A percentile compares a stretch with the other conserved stretches of the same genome.
Evolutionary conservation across 2,113 vertebrate species (phyloP).

Genomic region (Porphyrio hochstetteri): DNA sequence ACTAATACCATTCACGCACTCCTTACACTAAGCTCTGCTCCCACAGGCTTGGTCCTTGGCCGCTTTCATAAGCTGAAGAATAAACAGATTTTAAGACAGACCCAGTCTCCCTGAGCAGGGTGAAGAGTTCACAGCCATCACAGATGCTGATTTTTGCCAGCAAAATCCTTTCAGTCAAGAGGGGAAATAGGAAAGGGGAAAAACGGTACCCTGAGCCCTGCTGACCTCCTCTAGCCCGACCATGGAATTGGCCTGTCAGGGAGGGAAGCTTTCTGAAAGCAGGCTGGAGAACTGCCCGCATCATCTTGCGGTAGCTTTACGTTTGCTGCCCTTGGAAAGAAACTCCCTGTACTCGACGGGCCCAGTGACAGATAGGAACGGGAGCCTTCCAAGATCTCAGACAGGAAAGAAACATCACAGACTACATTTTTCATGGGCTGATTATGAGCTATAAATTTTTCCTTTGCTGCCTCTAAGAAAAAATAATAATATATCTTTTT

Average conservation of each 20-base stretch:
- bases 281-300: background rate
- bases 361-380: slow-evolving; percentile 8
- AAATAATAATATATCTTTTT: too few species aligned
- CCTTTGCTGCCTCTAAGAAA: background rate
- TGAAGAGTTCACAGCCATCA: slow-evolving; percentile 41
- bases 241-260: background rate
- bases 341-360: slow-evolving; percentile 15
- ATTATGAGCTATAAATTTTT: background rate
- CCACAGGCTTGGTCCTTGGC: background rate
- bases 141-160: slow-evolving; percentile 24
- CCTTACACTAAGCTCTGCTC: background rate
- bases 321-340: slow-evolving; percentile 53
- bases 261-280: slow-evolving; percentile 19
- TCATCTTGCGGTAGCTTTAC: slow-evolving; percentile 37
- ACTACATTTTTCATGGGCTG: background rate
- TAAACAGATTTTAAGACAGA: slow-evolving; percentile 21
- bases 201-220: background rate
- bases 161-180: slow-evolving; percentile 41
- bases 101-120: background rate
- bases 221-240: background rate
- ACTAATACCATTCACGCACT: background rate
- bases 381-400: slow-evolving; percentile 25
- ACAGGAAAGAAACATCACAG: slow-evolving; percentile 22
- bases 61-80: slow-evolving; percentile 26
- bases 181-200: background rate